These are phyloP conservation scores for Latrodectus hesperus DNA, from an alignment of 2,888 invertebrate species.

Conservation along the genomic window DNA sequence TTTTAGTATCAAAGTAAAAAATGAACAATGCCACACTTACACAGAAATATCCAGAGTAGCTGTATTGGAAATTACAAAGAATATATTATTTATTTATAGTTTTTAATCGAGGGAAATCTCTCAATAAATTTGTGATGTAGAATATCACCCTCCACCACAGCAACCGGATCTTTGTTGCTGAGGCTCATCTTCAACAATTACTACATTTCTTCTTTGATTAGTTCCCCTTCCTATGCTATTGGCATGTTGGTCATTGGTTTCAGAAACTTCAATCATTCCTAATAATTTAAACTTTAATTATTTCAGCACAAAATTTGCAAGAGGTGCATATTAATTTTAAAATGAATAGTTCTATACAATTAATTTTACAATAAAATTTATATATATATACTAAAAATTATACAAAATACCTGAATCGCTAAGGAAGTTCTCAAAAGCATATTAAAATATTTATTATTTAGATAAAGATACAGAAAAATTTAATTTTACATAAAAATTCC, in stretches of 20 bases:
- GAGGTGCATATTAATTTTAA: too few species aligned
- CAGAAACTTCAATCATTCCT: conserved; percentile 66
- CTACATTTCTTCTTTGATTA: conserved; percentile 64
- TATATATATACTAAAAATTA: too few species aligned
- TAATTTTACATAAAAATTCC: too few species aligned
- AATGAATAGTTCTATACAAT: too few species aligned
- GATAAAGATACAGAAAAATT: too few species aligned
- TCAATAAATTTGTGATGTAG: not conserved
- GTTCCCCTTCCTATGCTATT: conserved; percentile 59
- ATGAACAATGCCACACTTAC: conserved; percentile 22
- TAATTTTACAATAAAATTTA: too few species aligned
- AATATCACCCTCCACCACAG: conserved; percentile 63
- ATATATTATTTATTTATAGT: not conserved
- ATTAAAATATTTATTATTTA: too few species aligned
- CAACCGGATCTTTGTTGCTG: conserved; percentile 55
- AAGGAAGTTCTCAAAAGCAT: too few species aligned
- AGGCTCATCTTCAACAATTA: conserved; percentile 68
- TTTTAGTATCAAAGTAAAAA: not conserved
- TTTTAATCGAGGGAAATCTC: not conserved
- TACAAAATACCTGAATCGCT: too few species aligned
- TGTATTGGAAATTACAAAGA: not conserved
- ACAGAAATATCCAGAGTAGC: conserved; percentile 29
- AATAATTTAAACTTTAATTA: not conserved
- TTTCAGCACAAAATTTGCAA: too few species aligned
- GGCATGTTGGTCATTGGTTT: conserved; percentile 52